Conservation (phyloP, 1,140 invertebrate genomes). For the Megathymus violae region DNA sequence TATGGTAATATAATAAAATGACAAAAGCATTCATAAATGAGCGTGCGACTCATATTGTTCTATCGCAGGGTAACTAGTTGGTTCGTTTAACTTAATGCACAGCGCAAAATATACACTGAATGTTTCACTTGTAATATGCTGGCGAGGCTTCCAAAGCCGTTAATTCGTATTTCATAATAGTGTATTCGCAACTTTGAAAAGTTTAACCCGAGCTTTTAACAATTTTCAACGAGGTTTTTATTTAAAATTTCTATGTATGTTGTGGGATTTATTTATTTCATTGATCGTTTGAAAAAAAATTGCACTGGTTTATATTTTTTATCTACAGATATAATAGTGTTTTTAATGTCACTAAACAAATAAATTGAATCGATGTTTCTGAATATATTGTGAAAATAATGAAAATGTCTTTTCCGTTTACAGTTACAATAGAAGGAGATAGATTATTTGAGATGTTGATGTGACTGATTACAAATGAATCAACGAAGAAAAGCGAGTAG, state of each 20-base stretch:
- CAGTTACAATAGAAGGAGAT: too few relatives aligned
- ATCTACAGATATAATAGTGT: too few relatives aligned
- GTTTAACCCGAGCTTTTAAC: slow-evolving; percentile 24
- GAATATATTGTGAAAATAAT: too few relatives aligned
- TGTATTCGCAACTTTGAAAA: slow-evolving; percentile 21
- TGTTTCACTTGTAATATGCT: slow-evolving; percentile 18
- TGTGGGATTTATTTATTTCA: slow-evolving; percentile 28
- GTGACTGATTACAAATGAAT: too few relatives aligned
- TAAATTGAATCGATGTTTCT: too few relatives aligned
- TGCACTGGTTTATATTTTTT: too few relatives aligned
- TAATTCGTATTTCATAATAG: slow-evolving; percentile 21
- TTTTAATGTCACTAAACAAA: too few relatives aligned
- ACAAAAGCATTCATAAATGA: background rate
- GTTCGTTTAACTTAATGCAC: slow-evolving; percentile 7
- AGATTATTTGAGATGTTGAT: too few relatives aligned
- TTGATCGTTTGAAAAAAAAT: slow-evolving; percentile 4
- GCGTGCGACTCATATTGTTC: background rate
- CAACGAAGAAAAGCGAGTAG: too few relatives aligned
- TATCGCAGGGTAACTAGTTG: background rate
- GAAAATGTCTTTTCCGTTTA: too few relatives aligned
- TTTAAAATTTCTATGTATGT: slow-evolving; percentile 30
- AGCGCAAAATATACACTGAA: slow-evolving; percentile 9
- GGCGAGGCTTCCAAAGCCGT: slow-evolving; percentile 14
- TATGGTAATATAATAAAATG: too few relatives aligned
- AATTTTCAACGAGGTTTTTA: slow-evolving; percentile 17